Percentiles rank a stretch among this genome's conserved stretches.
These are phyloP conservation scores for Chloroclystis v-ata DNA, from an alignment of 2,888 invertebrate species.

Conservation along the genomic window DNA sequence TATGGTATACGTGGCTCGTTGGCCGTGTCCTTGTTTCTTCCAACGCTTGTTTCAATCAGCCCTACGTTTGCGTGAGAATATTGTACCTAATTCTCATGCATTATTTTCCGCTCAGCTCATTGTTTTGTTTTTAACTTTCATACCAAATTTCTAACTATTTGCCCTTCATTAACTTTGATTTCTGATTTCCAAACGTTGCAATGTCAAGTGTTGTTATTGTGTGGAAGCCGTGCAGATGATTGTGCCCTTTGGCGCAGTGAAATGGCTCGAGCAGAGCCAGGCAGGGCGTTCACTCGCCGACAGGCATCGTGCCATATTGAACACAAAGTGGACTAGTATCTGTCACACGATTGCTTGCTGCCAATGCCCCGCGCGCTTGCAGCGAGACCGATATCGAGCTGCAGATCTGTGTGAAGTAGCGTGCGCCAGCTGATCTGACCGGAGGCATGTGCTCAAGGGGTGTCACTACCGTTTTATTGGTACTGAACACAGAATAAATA, in stretches of 20 bases:
- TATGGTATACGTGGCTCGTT: constrained; percentile 14
- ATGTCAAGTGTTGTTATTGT: too few species aligned
- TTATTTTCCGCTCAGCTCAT: too few species aligned
- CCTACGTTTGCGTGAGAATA: constrained; percentile 29
- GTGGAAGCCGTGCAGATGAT: too few species aligned
- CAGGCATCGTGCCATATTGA: constrained; percentile 14
- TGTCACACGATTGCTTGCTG: constrained; percentile 1
- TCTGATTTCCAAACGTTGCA: too few species aligned
- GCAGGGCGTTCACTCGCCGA: constrained; percentile 12
- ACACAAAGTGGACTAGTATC: constrained; percentile 12
- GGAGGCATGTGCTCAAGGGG: too few species aligned
- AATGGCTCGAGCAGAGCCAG: constrained; percentile 4
- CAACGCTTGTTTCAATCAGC: constrained; percentile 6
- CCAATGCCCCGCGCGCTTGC: constrained; percentile 5
- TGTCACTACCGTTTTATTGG: too few species aligned
- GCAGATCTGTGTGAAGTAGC: constrained; percentile 22
- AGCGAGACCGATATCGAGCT: too few species aligned
- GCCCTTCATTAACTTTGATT: too few species aligned
- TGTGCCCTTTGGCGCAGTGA: too few species aligned
- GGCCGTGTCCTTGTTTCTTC: constrained; percentile 16
- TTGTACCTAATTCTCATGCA: constrained; percentile 29
- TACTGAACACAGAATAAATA: too few species aligned
- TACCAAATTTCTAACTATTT: too few species aligned
- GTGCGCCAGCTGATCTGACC: constrained; percentile 12
- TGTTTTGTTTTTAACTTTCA: too few species aligned